phyloP scores from a whole-genome alignment of 2,888 invertebrate species.

The Rhimphoctona megacephalus region DNA sequence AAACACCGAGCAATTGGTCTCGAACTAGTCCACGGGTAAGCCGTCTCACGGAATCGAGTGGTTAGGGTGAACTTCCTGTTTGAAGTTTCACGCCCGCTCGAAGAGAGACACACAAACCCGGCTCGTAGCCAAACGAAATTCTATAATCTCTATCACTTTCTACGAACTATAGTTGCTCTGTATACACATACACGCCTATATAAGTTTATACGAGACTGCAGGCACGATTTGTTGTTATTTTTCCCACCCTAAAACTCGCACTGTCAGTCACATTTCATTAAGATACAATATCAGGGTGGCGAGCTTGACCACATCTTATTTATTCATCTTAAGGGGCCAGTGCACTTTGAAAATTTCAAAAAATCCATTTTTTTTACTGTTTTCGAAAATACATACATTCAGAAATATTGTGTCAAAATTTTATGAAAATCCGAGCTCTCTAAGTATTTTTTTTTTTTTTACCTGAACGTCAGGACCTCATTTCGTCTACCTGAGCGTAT shows the following conservation, averaged over 20 bases:
- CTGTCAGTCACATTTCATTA: neutral
- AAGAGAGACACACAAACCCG: constrained; percentile 61
- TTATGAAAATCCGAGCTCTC: too few species aligned
- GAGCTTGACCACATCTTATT: too few species aligned
- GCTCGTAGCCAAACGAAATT: constrained; percentile 65
- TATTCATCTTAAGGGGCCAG: too few species aligned
- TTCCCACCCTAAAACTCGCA: neutral
- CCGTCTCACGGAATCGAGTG: constrained; percentile 65
- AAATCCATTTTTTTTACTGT: too few species aligned
- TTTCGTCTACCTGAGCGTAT: too few species aligned
- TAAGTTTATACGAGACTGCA: neutral
- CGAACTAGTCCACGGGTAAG: constrained; percentile 63
- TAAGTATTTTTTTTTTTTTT: too few species aligned
- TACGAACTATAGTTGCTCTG: neutral
- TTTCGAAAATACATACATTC: too few species aligned
- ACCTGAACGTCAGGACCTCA: too few species aligned
- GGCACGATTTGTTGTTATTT: neutral
- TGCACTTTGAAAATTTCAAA: too few species aligned
- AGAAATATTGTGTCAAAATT: too few species aligned
- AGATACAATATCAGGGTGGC: neutral
- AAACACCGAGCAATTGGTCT: constrained; percentile 62
- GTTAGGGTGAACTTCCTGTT: constrained; percentile 72
- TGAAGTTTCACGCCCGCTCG: constrained; percentile 71
- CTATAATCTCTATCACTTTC: constrained; percentile 40
- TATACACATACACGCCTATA: neutral